phyloP scores from a whole-genome alignment of 2,797 vertebrate species.

The Megalops cyprinoides region DNA sequence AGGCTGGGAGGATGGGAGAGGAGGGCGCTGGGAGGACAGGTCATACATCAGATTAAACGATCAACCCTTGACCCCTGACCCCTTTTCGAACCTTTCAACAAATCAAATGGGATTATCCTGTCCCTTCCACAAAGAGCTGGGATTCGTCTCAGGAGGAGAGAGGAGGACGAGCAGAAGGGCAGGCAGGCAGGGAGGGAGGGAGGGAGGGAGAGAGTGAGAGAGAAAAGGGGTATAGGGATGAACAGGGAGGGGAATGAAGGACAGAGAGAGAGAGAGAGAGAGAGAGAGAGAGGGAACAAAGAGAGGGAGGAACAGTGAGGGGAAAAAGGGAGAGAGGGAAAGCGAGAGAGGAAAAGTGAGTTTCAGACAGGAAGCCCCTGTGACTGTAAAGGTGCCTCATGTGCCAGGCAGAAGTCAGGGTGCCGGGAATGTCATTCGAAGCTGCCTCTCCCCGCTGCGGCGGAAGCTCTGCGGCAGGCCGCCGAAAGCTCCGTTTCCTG shows the following conservation, averaged over 20 bases:
- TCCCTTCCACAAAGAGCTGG: background rate
- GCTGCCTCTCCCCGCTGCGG: background rate
- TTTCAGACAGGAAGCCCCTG: background rate
- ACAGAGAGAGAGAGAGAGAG: background rate
- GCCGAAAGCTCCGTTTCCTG: background rate
- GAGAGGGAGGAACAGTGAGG: too few species aligned
- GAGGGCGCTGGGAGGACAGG: background rate
- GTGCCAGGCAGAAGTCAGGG: background rate
- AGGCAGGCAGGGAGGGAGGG: background rate
- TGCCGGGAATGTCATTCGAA: background rate
- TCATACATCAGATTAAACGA: background rate
- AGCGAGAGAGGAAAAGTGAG: background rate
- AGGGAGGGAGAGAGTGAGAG: background rate
- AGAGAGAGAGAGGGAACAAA: background rate
- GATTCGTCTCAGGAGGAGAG: background rate
- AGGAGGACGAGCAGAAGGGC: too few species aligned
- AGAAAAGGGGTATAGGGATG: background rate
- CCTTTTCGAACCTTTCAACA: background rate
- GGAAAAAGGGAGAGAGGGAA: background rate
- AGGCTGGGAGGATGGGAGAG: background rate
- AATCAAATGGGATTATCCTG: background rate
- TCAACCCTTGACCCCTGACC: background rate
- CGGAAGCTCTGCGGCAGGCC: background rate
- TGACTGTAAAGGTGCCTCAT: background rate
- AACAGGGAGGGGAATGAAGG: background rate